phyloP scores from a whole-genome alignment of 2,888 invertebrate species.

The Troides aeacus region DNA sequence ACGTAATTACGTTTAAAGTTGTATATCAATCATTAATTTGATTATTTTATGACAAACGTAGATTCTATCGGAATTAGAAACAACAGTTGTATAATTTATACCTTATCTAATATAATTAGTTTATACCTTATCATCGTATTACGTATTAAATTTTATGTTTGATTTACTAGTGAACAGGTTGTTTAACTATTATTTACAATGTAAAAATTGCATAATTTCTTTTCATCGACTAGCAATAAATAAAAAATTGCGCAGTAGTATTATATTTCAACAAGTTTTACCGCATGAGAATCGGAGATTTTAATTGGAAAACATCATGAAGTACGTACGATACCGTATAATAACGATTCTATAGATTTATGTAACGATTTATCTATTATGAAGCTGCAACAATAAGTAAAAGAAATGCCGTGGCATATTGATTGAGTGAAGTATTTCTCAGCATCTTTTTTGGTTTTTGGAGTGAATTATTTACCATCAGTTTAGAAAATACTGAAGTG shows the following conservation, averaged over 20 bases:
- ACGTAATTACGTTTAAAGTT: not conserved
- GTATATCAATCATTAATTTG: not conserved
- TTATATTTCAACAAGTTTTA: not conserved
- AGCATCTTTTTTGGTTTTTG: no score
- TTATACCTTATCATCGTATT: no score
- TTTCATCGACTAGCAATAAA: not conserved
- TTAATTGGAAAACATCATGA: constrained; percentile 1
- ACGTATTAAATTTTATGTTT: not conserved
- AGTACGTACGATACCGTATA: constrained; percentile 2
- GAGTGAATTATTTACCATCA: no score
- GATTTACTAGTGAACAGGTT: not conserved
- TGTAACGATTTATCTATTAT: not conserved
- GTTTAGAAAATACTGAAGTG: no score
- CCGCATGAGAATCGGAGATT: not conserved
- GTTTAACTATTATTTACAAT: not conserved
- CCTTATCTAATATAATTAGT: no score
- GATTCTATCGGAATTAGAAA: no score
- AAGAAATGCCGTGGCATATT: no score
- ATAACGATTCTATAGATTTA: not conserved
- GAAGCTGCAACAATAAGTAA: not conserved
- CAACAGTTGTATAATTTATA: no score
- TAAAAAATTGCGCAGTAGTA: not conserved
- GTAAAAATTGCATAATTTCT: not conserved
- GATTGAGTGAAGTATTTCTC: no score
- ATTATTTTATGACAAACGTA: no score